phyloP scores from a whole-genome alignment of 64 coral and sea anemone species.

The Dendronephthya gigantea region DNA sequence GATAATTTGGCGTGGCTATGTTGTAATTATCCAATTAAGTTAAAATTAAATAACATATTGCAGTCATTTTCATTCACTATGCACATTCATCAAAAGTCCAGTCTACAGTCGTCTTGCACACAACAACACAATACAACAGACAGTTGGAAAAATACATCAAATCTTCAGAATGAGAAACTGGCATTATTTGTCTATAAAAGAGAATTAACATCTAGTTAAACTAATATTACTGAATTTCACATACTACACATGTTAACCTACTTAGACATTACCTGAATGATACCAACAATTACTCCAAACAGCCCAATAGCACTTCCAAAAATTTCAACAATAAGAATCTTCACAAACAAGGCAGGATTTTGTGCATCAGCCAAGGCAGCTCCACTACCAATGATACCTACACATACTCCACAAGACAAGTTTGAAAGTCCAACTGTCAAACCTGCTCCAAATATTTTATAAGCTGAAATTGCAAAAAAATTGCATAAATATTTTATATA shows the following conservation, averaged over 20 bases:
- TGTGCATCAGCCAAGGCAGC: constrained; percentile 91
- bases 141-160: no score
- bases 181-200: not conserved
- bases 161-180: not conserved
- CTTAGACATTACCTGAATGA: constrained; percentile 51
- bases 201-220: not conserved
- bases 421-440: constrained; percentile 96
- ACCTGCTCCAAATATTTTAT: constrained; percentile 85
- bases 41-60: no score
- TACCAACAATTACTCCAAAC: constrained; percentile 94
- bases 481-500: not conserved
- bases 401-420: constrained; percentile 87
- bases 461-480: constrained; percentile 36
- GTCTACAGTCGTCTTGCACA: no score
- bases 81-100: no score
- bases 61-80: no score
- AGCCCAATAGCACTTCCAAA: constrained; percentile 98
- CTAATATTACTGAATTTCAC: no score
- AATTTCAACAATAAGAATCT: constrained; percentile 96
- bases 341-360: constrained; percentile 87
- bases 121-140: no score
- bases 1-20: no score
- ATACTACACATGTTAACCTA: not conserved
- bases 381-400: constrained; percentile 96
- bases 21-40: no score